Evolutionary conservation across 2,797 vertebrate species (phyloP).

Genomic region (Aselliscus stoliczkanus): DNA sequence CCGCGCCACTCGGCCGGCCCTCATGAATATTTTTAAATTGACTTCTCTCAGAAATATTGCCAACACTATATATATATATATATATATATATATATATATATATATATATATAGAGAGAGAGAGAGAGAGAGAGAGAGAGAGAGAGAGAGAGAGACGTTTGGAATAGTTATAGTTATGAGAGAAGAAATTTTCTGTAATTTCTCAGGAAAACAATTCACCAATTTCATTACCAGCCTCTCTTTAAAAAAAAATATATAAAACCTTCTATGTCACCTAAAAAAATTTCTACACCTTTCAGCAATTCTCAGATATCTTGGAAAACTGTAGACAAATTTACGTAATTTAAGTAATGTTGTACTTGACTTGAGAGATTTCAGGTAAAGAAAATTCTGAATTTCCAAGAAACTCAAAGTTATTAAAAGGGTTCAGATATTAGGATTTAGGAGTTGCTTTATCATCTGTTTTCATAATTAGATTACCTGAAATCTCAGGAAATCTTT

Average conservation of each 20-base stretch:
- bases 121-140: no score
- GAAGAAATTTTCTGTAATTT: slow-evolving; percentile 59
- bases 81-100: no score
- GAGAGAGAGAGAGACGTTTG: no score
- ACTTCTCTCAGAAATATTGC: not conserved
- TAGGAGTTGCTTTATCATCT: not conserved
- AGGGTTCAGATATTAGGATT: not conserved
- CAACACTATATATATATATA: no score
- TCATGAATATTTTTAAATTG: not conserved
- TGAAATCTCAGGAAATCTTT: slow-evolving; percentile 9
- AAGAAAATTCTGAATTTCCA: slow-evolving; percentile 5
- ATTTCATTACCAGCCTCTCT: slow-evolving; percentile 24
- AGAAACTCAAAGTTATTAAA: not conserved
- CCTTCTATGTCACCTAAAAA: slow-evolving; percentile 2
- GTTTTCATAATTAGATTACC: not conserved
- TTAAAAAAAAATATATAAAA: not conserved
- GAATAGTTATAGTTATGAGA: slow-evolving; percentile 36
- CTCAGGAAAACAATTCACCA: slow-evolving; percentile 17
- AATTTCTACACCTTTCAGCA: not conserved
- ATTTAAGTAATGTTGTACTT: not conserved
- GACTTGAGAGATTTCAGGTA: slow-evolving; percentile 27
- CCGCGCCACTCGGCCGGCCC: no score
- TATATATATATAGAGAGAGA: no score
- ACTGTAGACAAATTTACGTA: not conserved
- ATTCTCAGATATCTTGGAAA: slow-evolving; percentile 30